phyloP scores from a whole-genome alignment of 2,888 invertebrate species.

The Aphrophora alni region DNA sequence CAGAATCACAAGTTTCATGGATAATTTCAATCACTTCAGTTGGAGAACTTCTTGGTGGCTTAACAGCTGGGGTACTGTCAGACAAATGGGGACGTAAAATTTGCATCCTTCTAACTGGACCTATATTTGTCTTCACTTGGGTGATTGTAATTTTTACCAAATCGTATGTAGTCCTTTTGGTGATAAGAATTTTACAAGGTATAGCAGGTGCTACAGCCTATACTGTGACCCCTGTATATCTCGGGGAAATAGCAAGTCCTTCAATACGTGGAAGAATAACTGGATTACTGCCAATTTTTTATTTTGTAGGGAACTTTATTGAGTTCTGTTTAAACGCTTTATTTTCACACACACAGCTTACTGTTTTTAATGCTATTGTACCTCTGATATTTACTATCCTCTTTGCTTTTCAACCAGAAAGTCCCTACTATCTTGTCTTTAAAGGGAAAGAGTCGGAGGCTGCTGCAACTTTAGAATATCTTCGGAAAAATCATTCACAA shows the following conservation, averaged over 20 bases:
- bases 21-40: background rate
- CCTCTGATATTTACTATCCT: slow-evolving; percentile 10
- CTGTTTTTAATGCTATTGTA: background rate
- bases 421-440: slow-evolving; percentile 31
- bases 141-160: background rate
- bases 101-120: background rate
- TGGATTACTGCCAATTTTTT: slow-evolving; percentile 20
- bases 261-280: slow-evolving; percentile 16
- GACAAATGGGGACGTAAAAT: background rate
- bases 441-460: slow-evolving; percentile 15
- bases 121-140: background rate
- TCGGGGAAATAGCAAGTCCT: background rate
- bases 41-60: background rate
- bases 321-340: slow-evolving; percentile 29
- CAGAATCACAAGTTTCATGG: background rate
- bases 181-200: background rate
- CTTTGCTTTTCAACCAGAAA: slow-evolving; percentile 33
- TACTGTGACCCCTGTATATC: background rate
- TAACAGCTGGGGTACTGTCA: background rate
- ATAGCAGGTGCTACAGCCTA: background rate
- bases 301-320: slow-evolving; percentile 26
- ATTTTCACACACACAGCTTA: slow-evolving; percentile 14
- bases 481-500: background rate
- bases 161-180: background rate
- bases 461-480: background rate